Base-by-base conservation (phyloP, 2,113 vertebrate genomes). In the Lophotis ruficrista region DNA sequence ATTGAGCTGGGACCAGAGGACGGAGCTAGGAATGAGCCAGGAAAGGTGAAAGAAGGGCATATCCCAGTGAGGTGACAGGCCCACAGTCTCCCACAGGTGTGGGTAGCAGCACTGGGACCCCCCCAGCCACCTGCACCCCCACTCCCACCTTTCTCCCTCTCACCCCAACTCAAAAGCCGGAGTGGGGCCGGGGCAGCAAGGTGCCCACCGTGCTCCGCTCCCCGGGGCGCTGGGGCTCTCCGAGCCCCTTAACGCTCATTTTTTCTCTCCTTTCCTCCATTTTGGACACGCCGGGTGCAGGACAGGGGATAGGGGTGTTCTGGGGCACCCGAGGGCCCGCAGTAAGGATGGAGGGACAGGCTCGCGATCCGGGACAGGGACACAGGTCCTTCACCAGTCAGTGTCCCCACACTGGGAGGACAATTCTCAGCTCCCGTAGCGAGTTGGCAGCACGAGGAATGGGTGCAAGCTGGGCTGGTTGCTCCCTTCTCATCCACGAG, bases 191-290 rank as follows among this genome's bases (percentile, higher is more conserved):
- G 41, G 37, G 30, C 4, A 4, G 54, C 1, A 23, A 56, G 33
- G 31, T 5, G 1, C 43, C 7, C 4, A 1, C 33, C 0, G 0
- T 18, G 33, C 68, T 47, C 38, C 0, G 0, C 25, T 83, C 58
- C 38, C 33, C 0, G 2, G 20, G 35, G 62, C 0, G 0, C 84
- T 57, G 45, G 11, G n/a, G n/a, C 16, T 87, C 60, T 27, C 50
- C 1, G 1, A 84, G 50, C 35, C 23, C 54, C 14, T 35, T 18
- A 15, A 51, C 21, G 27, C 17, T 83, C 4, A 0, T 17, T 54
- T 78, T 83, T 6, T 0, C 24, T 53, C 28, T 78, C 24, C 4
- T 38, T 78, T 66, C n/a, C 66, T 41, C 25, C 61, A 54, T 75
- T 87, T 75, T 2, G 0, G 51, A 35, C 37, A 58, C 2, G 0